Conservation (phyloP, 2,797 vertebrate species). For the Cryptoblepharus egeriae region DNA sequence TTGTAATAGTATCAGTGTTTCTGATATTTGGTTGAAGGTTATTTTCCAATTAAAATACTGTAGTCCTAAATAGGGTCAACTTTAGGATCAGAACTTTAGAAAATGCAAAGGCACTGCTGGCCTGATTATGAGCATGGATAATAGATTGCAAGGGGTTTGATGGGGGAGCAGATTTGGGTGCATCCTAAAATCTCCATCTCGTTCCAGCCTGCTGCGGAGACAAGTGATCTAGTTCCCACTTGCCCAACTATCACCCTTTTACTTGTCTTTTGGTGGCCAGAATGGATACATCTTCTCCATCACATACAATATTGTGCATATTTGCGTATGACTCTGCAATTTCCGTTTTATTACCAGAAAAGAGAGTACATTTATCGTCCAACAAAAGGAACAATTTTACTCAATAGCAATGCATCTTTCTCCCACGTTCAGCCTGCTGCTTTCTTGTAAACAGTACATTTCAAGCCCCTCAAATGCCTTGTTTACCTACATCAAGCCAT, state of each 20-base stretch:
- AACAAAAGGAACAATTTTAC: background rate
- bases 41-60: too few species aligned
- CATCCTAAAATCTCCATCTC: too few species aligned
- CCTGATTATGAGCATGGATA: too few species aligned
- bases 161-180: too few species aligned
- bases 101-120: too few species aligned
- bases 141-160: too few species aligned
- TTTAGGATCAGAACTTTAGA: too few species aligned
- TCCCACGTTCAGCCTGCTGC: background rate
- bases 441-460: slow-evolving; percentile 17
- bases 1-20: too few species aligned
- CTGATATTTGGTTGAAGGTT: too few species aligned
- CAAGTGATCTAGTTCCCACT: too few species aligned
- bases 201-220: too few species aligned
- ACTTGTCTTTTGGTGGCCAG: background rate
- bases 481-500: slow-evolving; percentile 21
- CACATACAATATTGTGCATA: background rate
- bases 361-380: slow-evolving; percentile 26
- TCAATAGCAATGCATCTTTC: fast-evolving
- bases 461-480: background rate
- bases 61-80: too few species aligned
- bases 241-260: background rate
- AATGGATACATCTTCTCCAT: background rate
- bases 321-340: background rate
- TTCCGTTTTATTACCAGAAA: fast-evolving